Evolutionary conservation across 1,140 invertebrate genomes (phyloP), one percentile per base, ranked within the genome.

Genomic region (Heliconius hewitsoni): DNA sequence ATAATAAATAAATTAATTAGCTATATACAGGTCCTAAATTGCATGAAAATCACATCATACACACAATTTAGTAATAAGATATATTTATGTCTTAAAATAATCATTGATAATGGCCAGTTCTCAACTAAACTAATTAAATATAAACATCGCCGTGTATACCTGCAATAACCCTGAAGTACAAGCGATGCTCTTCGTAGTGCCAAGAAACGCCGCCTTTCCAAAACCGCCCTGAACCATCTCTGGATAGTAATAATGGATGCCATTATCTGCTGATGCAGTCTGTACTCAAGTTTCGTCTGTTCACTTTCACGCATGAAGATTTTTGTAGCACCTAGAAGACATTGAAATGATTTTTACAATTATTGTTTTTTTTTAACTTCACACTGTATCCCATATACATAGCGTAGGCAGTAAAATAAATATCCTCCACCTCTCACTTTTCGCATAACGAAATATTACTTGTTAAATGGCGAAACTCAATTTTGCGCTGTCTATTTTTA

Each of bases 231-330:
- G 91, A 98, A 98, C 98, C 98, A 99, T 74, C 98, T 95, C 93
- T 99, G 98, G 81, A 99, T 97, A 1, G 96, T 97, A 60, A 98
- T 96, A 85, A 99, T 99, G 75, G 97, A 97, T 30, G 97, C 96
- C 95, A 99, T 98, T 80, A 99, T 99, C 87, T 98, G 98, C 88
- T 98, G 97, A 94, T 99, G 98, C 42, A 99, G 95, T 78, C 97
- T 96, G 85, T 98, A 98, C 89, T 99, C 98, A 60, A 99, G 91
- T 90, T 98, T 97, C 82, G 98, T 96, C 91, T 99, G 99, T 92
- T 99, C 98, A n/a, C 97, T 97, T 91, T 99, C 98, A 66, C 98
- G 95, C 91, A 99, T 96, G 87, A 99, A 99, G 57, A 99, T 97
- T 95, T 99, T 99, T 4, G 97, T 98, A 30, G 95, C 95, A 52